Evolutionary conservation across 1,140 invertebrate species (phyloP).

Genomic region (Brachionus asplanchnoidis): DNA sequence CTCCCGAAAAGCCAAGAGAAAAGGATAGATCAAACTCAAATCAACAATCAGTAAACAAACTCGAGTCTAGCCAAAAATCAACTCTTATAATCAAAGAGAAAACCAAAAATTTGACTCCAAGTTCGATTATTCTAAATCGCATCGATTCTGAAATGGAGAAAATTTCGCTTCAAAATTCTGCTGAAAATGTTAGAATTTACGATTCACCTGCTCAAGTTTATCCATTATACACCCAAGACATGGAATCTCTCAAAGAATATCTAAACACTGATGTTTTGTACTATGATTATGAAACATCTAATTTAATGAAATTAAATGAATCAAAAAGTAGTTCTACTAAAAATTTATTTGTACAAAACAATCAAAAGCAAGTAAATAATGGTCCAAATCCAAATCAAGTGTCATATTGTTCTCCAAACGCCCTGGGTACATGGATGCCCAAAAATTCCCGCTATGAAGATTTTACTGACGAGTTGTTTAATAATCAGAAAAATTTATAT

Average conservation of each 20-base stretch:
- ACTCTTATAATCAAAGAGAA: neutral
- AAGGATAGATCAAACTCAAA: neutral
- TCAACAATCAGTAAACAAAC: neutral
- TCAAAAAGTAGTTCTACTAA: neutral
- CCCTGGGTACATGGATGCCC: neutral
- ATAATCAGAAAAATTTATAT: constrained; percentile 10
- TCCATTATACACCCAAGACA: neutral
- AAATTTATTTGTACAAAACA: neutral
- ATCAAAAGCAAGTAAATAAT: neutral
- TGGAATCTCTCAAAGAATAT: neutral
- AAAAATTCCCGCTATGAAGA: neutral
- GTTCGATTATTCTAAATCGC: neutral
- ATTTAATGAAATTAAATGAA: neutral
- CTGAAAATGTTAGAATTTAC: neutral
- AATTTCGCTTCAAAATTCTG: neutral
- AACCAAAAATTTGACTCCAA: neutral
- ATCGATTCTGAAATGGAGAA: constrained; percentile 12
- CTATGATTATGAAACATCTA: neutral
- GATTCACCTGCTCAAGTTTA: neutral
- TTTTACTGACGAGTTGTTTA: neutral
- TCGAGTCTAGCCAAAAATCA: neutral
- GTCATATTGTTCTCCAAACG: neutral
- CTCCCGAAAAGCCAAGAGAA: neutral
- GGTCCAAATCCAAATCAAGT: neutral
- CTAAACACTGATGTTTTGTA: neutral